Percentiles rank a stretch among this genome's conserved stretches.
Evolutionary conservation across 2,113 vertebrate species (phyloP).

Genomic region (Phyllostomus hastatus): DNA sequence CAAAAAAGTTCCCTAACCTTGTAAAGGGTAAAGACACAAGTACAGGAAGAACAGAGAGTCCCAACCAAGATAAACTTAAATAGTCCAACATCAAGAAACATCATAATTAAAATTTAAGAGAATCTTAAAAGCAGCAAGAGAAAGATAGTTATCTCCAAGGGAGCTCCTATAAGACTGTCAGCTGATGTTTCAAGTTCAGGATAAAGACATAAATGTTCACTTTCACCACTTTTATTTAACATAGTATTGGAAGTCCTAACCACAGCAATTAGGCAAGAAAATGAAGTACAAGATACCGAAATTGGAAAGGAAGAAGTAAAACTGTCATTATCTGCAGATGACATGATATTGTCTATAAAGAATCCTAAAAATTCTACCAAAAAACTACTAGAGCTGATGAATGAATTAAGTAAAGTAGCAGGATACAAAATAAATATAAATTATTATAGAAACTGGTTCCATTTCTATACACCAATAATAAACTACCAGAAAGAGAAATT

Average conservation of each 20-base stretch:
- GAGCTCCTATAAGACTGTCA: not conserved
- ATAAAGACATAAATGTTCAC: not conserved
- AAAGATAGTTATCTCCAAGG: not conserved
- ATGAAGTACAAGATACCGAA: not conserved
- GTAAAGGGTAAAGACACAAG: not conserved
- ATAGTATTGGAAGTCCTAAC: not conserved
- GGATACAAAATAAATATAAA: not conserved
- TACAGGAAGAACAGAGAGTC: not conserved
- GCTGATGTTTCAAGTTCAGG: not conserved
- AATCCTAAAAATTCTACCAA: not conserved
- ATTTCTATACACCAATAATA: not conserved
- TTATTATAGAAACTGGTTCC: not conserved
- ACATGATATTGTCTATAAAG: not conserved
- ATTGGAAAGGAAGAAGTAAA: not conserved
- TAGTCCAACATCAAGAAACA: not conserved
- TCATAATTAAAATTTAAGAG: not conserved
- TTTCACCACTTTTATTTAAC: not conserved
- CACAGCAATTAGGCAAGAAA: not conserved
- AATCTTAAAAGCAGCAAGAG: not conserved
- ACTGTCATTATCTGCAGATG: not conserved
- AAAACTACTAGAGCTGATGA: not conserved
- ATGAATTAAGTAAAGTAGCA: not conserved
- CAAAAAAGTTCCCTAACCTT: not conserved
- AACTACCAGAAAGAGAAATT: not conserved
- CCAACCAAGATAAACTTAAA: not conserved